Evolutionary conservation across 2,113 vertebrate species (phyloP).

Genomic region (Cephalopholis sonnerati): DNA sequence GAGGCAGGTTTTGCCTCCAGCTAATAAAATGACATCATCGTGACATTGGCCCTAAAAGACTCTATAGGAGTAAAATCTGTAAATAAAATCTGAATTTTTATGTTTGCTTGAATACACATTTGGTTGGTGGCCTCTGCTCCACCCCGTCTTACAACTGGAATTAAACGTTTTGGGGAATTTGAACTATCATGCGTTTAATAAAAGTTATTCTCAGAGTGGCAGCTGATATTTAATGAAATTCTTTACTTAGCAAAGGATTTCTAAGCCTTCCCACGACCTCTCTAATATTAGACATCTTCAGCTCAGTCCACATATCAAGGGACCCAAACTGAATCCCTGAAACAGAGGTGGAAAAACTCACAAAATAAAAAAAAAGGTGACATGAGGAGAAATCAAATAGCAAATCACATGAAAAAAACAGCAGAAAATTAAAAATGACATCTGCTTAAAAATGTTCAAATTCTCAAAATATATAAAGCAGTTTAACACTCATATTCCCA

Average conservation of each 20-base stretch:
- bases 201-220: too few species aligned
- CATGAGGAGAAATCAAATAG: background rate
- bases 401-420: background rate
- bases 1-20: too few species aligned
- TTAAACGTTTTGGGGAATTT: background rate
- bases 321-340: background rate
- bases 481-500: background rate
- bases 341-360: background rate
- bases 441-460: background rate
- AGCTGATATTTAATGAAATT: background rate
- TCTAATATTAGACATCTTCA: background rate
- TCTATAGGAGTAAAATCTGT: background rate
- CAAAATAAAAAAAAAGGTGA: background rate
- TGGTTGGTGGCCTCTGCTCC: background rate
- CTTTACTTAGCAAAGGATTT: background rate
- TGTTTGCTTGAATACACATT: background rate
- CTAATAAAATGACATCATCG: too few species aligned
- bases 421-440: background rate
- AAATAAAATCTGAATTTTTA: background rate
- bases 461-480: conserved; percentile 8
- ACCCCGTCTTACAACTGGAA: background rate
- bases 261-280: background rate
- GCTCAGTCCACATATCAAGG: background rate
- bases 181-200: background rate
- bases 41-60: too few species aligned